phyloP scores from a whole-genome alignment of 2,888 invertebrate species.

The Agriotes lineatus region DNA sequence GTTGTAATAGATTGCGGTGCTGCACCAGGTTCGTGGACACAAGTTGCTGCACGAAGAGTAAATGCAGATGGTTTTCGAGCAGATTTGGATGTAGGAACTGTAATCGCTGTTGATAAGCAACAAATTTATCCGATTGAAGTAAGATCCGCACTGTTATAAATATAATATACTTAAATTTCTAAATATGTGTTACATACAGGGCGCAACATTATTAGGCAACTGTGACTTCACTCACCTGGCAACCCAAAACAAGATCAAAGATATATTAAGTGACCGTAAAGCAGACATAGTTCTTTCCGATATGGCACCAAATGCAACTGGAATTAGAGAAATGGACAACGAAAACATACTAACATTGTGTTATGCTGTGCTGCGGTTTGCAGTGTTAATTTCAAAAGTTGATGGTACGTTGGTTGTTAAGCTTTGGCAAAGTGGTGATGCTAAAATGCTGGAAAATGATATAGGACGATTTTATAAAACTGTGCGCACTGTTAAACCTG shows the following conservation, averaged over 20 bases:
- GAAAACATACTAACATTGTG: constrained; percentile 87
- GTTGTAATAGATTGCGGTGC: constrained; percentile 93
- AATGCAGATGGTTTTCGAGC: constrained; percentile 74
- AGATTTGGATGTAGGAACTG: constrained; percentile 73
- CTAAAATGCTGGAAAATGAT: constrained; percentile 75
- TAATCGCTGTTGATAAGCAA: constrained; percentile 85
- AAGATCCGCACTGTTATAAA: constrained; percentile 34
- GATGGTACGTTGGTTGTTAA: constrained; percentile 84
- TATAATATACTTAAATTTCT: constrained; percentile 48
- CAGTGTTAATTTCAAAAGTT: constrained; percentile 75
- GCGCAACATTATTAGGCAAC: constrained; percentile 81
- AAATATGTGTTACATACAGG: constrained; percentile 65
- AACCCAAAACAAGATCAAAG: constrained; percentile 75
- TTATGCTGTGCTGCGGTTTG: constrained; percentile 83
- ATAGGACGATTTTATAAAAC: constrained; percentile 78
- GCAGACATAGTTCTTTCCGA: constrained; percentile 90
- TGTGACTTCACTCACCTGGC: constrained; percentile 82
- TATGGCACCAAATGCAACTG: constrained; percentile 96
- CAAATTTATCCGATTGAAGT: constrained; percentile 83
- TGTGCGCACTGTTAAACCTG: constrained; percentile 85
- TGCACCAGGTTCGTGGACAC: constrained; percentile 96
- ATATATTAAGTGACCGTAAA: constrained; percentile 71
- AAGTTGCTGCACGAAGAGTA: constrained; percentile 81
- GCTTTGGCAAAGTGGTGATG: constrained; percentile 87
- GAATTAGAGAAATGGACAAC: constrained; percentile 84